Evolutionary conservation across 2,113 vertebrate genomes (phyloP), one percentile per base, ranked within the genome.

Genomic region (Rhinolophus sinicus): DNA sequence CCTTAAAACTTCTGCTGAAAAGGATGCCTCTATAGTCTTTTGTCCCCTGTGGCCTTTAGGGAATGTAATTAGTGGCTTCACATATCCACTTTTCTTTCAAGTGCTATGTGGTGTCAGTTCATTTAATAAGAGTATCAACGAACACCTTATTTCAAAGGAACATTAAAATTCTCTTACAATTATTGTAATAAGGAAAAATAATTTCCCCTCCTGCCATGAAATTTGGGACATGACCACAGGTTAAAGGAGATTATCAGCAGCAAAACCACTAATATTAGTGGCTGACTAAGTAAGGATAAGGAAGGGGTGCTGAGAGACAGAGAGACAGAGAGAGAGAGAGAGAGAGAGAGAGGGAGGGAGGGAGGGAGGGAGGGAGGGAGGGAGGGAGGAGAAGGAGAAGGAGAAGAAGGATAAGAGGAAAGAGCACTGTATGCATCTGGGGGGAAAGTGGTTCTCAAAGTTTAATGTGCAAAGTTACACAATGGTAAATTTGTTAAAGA

Each of bases 161-260:
- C 35, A 78, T 90, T 82, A 76, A 88, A 89, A 72, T 96, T 76
- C 60, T 60, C 35, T 22, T 65, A 78, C 5, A 92, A 65, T 92
- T 83, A 84, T n/a, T n/a, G 26, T 90, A 58, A 78, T 47, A 84
- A 91, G 30, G 30, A 91, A 73, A 67, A 77, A 56, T 69, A 62
- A 77, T 73, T 92, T 75, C 11, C 50, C 10, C 30, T 73, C 33
- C 33, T 54, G 11, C 33, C 30, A 56, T 93, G 30, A 87, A 72
- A 83, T 83, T 64, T 83, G 35, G 21, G 70, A 91, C 21, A 83
- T 90, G 35, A 87, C 26, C 30, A 30, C 35, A 70, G 47, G 19
- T 65, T 82, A 82, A 95, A n/a, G 81, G 52, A 62, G 70, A 73
- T 58, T 84, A 84, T 67, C 16, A 75, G 47, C 33, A 80, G 6